A percentile compares a stretch with the other conserved stretches of the same genome.
Evolutionary conservation across 2,113 vertebrate species (phyloP).

Genomic region (Corydoras maculifer): DNA sequence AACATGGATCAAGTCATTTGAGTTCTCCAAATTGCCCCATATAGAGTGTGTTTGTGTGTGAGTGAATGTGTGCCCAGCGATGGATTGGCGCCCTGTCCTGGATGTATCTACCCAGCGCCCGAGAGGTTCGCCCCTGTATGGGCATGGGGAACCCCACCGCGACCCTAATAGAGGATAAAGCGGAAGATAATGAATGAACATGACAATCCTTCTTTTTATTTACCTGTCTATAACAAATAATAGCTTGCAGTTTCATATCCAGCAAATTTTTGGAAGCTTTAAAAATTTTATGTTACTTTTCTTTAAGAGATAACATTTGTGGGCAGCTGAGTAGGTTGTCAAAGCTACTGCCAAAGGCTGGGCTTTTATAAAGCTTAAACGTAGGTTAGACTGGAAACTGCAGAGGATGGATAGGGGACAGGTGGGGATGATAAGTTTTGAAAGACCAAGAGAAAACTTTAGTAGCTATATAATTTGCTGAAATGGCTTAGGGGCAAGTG

Average conservation of each 20-base stretch:
- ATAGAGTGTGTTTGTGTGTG: too few species aligned
- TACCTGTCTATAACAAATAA: slow-evolving; percentile 49
- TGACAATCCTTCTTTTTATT: slow-evolving; percentile 28
- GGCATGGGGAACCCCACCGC: too few species aligned
- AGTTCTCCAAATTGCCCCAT: too few species aligned
- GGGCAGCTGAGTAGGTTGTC: slow-evolving; percentile 41
- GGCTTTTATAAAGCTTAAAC: slow-evolving; percentile 19
- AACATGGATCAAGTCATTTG: too few species aligned
- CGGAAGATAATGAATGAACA: too few species aligned
- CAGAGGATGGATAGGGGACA: slow-evolving; percentile 5
- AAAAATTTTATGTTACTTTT: slow-evolving; percentile 68
- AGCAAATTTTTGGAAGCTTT: slow-evolving; percentile 55
- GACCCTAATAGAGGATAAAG: too few species aligned
- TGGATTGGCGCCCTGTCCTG: too few species aligned
- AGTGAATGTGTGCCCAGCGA: too few species aligned
- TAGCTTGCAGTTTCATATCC: slow-evolving; percentile 57
- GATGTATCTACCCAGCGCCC: too few species aligned
- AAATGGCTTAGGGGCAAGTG: not conserved
- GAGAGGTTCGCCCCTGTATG: too few species aligned
- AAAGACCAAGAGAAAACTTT: slow-evolving; percentile 8
- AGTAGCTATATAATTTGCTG: not conserved
- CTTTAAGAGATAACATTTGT: slow-evolving; percentile 49
- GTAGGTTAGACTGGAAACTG: slow-evolving; percentile 16
- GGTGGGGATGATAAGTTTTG: slow-evolving; percentile 2
- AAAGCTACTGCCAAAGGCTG: slow-evolving; percentile 34